phyloP scores from a whole-genome alignment of 2,113 vertebrate species.

The Otolemur garnettii region DNA sequence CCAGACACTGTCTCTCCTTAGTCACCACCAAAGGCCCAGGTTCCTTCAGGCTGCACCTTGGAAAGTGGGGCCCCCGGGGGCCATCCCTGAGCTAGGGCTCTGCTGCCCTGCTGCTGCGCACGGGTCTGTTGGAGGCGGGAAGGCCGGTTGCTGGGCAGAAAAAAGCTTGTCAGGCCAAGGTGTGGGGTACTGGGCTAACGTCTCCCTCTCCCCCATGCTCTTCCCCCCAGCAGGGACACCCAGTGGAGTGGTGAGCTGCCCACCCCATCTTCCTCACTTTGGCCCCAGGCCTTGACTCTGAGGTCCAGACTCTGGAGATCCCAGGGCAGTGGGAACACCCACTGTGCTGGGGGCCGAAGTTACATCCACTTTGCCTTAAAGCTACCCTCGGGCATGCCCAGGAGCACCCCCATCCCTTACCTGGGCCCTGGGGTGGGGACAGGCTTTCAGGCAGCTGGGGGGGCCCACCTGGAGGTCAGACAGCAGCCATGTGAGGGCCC shows the following conservation, averaged over 20 bases:
- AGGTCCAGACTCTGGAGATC: not conserved
- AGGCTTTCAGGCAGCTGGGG: not conserved
- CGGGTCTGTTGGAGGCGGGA: not conserved
- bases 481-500: not conserved
- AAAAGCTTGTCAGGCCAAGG: not conserved
- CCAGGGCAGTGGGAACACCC: accelerated
- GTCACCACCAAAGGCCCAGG: not conserved
- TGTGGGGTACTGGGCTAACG: not conserved
- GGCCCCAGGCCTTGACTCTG: not conserved
- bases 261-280: not conserved
- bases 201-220: not conserved
- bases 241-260: accelerated
- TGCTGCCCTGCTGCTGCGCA: accelerated
- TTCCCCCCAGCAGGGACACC: not conserved
- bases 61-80: not conserved
- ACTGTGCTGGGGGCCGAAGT: too few relatives aligned
- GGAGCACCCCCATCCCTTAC: not conserved
- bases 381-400: not conserved
- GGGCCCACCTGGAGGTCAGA: conserved; percentile 68
- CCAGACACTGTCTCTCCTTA: not conserved
- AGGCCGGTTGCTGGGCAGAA: conserved; percentile 61
- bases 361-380: not conserved
- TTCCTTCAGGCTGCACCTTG: not conserved
- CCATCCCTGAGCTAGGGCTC: conserved; percentile 52
- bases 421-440: not conserved